Evolutionary conservation across 1,140 invertebrate genomes (phyloP), one percentile per base, ranked within the genome.

Genomic region (Galleria mellonella): DNA sequence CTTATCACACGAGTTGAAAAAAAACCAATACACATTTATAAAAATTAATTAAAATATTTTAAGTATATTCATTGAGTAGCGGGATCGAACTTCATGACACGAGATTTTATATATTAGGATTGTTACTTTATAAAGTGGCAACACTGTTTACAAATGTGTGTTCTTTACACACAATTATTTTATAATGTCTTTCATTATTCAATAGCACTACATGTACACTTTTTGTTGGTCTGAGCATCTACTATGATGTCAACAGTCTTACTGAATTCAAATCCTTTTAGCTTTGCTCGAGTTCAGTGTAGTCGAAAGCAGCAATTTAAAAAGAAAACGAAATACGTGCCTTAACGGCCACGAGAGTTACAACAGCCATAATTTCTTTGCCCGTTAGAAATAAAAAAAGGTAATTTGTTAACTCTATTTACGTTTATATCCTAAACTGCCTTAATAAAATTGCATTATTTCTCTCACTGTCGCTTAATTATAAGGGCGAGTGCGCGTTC

Each of bases 401-500:
- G 2, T 13, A 9, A 15, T 17, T 17, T 1, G 13, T 37, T 23
- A 37, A 37, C 35, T 15, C 33, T 37, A 15, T 37, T 37, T 37
- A 37, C 35, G 14, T 17, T 37, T 37, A 37, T 15, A 37, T 1
- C 35, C 12, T n/a, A 7, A 17, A 37, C 12, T 37, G 35, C 35
- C 35, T 17, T 37, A 37, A 37, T 37, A 37, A 37, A 37, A 37
- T 17, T 7, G 14, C 14, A 37, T 37, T 37, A 37, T 37, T 37
- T 37, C 35, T 37, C 35, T 17, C 9, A 37, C n/a, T 37, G 14
- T 23, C 35, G 35, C 35, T 37, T 37, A 37, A 37, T 37, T 37
- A 37, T 37, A 17, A 37, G 35, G 35, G 35, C 17, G 35, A 37
- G 6, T 37, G 15, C 35, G 32, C 32, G 35, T 15, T 17, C 15